Base-by-base conservation (phyloP, 2,113 vertebrate species). In the Salvelinus alpinus region DNA sequence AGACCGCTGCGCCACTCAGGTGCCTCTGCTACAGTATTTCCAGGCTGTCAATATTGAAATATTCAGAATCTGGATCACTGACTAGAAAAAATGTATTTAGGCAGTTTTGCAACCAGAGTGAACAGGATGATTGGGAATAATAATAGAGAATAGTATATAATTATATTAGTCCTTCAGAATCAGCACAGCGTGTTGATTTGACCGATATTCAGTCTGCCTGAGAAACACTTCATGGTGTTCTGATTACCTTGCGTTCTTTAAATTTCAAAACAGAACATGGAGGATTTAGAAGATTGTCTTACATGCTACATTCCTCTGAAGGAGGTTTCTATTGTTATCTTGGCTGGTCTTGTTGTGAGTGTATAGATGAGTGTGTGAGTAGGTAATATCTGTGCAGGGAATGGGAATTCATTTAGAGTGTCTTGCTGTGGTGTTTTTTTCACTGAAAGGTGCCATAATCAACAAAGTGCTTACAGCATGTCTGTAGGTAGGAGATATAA, bases 251-350 rank as follows among this genome's bases (percentile, higher is more conserved):
- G 9, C 47, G 77, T 78, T 2, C 1, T 73, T 74, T 79, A 34
- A 82, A 84, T 83, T 82, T 70, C 67, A 20, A 59, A 75, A 73
- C 73, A 79, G 74, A 86, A 86, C 76, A 76, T 7, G 4, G 75
- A 67, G 3, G 80, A 64, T 72, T 5, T 0, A 72, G 78, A 62
- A 79, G 25, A 24, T 0, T 57, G 79, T 78, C 64, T 73, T 0
- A 0, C 47, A 57, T 75, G 76, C 34, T 54, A 44, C 9, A 11
- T 44, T 44, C 38, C 38, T 51, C 31, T 34, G 71, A 27, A 31
- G 71, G 71, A 59, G 25, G 48, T 9, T 7, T 34, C 64, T 14
- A n/a, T 44, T 22, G 20, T 62, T 62, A 1, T 62, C 59, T 62
- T 22, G 59, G 9, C 18, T 62, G 6, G 20, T 62, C 7, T 22